Conservation (phyloP, 2,888 invertebrate species). For the Allolobophora icterica region DNA sequence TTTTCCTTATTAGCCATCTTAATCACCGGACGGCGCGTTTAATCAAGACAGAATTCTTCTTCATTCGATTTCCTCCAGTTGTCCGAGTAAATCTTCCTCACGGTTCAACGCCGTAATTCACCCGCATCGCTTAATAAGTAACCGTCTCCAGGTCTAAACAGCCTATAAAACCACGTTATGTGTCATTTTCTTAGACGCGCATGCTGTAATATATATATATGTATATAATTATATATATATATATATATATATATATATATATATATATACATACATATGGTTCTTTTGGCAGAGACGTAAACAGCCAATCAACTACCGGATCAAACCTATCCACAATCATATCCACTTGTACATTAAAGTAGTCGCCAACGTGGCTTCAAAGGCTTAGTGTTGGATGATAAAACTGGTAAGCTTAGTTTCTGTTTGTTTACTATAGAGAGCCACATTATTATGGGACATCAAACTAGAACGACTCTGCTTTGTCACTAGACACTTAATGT, state of each 20-base stretch:
- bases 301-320: not conserved
- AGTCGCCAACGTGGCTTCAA: not conserved
- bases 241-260: no score
- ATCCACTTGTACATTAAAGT: not conserved
- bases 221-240: no score
- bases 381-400: not conserved
- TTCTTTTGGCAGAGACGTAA: not conserved
- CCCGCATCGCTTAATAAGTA: not conserved
- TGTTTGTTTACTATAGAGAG: not conserved
- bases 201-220: no score
- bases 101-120: not conserved
- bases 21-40: not conserved
- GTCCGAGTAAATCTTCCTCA: not conserved
- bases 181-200: not conserved
- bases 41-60: not conserved
- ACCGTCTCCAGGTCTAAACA: no score
- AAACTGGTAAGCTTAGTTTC: not conserved
- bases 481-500: not conserved
- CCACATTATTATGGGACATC: not conserved
- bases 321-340: not conserved
- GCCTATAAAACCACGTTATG: not conserved
- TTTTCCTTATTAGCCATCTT: not conserved
- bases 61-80: slow-evolving; percentile 4
- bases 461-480: not conserved
- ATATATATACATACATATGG: not conserved